Evolutionary conservation across 2,888 invertebrate species (phyloP), one percentile per base, ranked within the genome.

Genomic region (Alviniconcha strummeri): DNA sequence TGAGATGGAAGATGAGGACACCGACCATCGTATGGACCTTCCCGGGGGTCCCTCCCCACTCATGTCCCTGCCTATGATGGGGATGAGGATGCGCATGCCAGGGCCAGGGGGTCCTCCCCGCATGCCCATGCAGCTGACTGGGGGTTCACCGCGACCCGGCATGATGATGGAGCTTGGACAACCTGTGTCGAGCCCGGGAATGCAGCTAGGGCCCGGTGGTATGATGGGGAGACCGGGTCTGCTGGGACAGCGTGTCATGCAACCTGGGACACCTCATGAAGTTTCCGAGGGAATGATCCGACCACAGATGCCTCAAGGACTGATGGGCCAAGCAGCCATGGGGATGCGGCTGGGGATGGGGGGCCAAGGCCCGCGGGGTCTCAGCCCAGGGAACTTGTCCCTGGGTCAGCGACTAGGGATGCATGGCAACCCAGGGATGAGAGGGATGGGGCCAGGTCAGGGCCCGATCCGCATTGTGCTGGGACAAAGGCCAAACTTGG

Each of bases 221-320:
- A n/a, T 36, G 2, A 3, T 52, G 7, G 17, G 52, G 36, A 60
- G 36, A 7, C 78, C 78, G 0, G 15, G 52, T 60, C 60, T 78
- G 78, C 11, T 52, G 8, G 78, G 78, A 52, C 78, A 60, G 11
- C 60, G 64, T 3, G 11, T 81, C 83, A 81, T 83, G 83, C 82
- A 80, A 15, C 83, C 84, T 52, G 84, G 82, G 6, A 52, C 57
- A 11, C 85, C 83, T 15, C 74, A 72, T 54, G 83, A 76, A 9
- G 64, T 60, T 9, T 69, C 75, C n/a, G 84, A 84, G n/a, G 79
- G 81, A n/a, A 82, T 81, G n/a, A 84, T 86, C 83, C 77, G 85
- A n/a, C 86, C 84, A 13, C 84, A 71, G 11, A 86, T 85, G 83
- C 86, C 87, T 52, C 85, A 83, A 36, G 85, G 86, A 54, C 80